Conservation (phyloP, 1,140 invertebrate species). For the Drosophila nannoptera region DNA sequence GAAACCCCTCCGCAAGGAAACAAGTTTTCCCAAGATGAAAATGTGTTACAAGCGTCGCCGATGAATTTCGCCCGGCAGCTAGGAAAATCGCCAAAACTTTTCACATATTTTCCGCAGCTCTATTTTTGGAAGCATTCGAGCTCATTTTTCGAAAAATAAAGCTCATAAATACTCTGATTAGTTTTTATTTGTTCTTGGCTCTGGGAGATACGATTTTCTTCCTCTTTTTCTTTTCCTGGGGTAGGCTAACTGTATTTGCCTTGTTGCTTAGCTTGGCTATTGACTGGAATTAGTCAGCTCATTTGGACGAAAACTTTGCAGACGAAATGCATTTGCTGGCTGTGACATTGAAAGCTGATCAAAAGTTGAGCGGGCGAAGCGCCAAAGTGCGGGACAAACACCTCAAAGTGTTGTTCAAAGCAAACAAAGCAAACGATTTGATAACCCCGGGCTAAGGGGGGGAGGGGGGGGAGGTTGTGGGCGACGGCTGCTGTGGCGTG, state of each 20-base stretch:
- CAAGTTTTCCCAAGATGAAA: slow-evolving; percentile 2
- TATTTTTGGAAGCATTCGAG: background rate
- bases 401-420: slow-evolving; percentile 39
- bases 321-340: slow-evolving; percentile 57
- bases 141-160: background rate
- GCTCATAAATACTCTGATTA: slow-evolving; percentile 13
- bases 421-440: slow-evolving; percentile 39
- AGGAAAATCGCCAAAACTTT: slow-evolving; percentile 27
- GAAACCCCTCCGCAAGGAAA: background rate
- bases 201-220: background rate
- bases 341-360: slow-evolving; percentile 65
- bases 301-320: slow-evolving; percentile 61
- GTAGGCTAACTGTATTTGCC: background rate
- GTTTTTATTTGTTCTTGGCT: slow-evolving; percentile 26
- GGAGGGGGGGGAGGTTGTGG: background rate
- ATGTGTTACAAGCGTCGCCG: slow-evolving; percentile 4
- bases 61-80: background rate
- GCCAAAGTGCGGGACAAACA: slow-evolving; percentile 41
- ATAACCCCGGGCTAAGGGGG: slow-evolving; percentile 7
- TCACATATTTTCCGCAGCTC: slow-evolving; percentile 1
- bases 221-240: background rate
- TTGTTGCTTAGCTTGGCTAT: background rate
- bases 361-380: slow-evolving; percentile 62
- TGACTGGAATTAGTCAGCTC: slow-evolving; percentile 35
- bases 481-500: background rate